Conservation (phyloP, 2,888 invertebrate genomes). For the Phasia obesa region DNA sequence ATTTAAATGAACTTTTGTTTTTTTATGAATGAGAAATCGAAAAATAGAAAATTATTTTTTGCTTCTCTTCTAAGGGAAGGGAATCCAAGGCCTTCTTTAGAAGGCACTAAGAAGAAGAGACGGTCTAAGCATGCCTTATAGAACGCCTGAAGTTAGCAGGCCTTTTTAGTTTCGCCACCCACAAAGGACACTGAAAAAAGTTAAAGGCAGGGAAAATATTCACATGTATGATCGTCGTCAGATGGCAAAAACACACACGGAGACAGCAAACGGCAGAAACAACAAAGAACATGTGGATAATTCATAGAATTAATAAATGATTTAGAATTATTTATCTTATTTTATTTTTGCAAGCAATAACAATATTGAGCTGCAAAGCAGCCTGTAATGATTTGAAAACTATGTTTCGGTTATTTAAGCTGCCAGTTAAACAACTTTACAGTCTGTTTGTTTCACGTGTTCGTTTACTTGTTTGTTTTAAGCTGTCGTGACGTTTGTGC, state of each 20-base stretch:
- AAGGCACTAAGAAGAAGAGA: too few relatives aligned
- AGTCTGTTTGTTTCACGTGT: neutral
- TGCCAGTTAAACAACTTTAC: neutral
- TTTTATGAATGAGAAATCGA: too few relatives aligned
- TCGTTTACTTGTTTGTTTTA: slow-evolving; percentile 5
- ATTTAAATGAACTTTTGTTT: too few relatives aligned
- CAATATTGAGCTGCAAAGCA: neutral
- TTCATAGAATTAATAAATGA: slow-evolving; percentile 39
- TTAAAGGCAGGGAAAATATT: slow-evolving; percentile 40
- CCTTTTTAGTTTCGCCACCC: too few relatives aligned
- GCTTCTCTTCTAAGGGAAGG: too few relatives aligned
- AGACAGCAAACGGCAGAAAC: slow-evolving; percentile 3
- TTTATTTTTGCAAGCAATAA: neutral
- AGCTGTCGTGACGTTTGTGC: slow-evolving; percentile 19
- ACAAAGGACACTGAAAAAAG: slow-evolving; percentile 56
- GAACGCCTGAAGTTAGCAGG: too few relatives aligned
- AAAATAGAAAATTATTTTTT: too few relatives aligned
- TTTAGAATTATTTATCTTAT: slow-evolving; percentile 37
- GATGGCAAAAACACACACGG: neutral
- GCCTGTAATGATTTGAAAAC: slow-evolving; percentile 16
- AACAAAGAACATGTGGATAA: slow-evolving; percentile 35
- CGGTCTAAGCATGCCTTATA: too few relatives aligned
- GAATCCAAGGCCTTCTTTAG: too few relatives aligned
- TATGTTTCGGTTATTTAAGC: slow-evolving; percentile 32
- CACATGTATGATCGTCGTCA: slow-evolving; percentile 34